Conservation (phyloP, 2,888 invertebrate species). For the Callyntrura guangdongensis region DNA sequence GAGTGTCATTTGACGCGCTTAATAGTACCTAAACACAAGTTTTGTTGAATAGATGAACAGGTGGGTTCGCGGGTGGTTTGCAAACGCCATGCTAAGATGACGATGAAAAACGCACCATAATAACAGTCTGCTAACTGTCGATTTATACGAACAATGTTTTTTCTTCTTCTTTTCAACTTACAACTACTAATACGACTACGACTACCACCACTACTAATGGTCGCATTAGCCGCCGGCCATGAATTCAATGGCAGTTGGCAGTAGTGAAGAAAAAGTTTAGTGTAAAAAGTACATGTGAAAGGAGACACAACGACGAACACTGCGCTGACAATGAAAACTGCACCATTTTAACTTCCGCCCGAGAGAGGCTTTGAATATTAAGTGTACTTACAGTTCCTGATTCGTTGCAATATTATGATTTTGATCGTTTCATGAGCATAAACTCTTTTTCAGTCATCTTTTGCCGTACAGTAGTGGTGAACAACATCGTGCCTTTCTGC, state of each 20-base stretch:
- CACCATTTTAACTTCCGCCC: conserved; percentile 64
- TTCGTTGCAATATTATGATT: conserved; percentile 15
- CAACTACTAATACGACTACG: background rate
- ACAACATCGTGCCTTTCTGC: background rate
- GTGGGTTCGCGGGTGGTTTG: conserved; percentile 48
- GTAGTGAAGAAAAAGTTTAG: conserved; percentile 24
- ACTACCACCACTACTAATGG: background rate
- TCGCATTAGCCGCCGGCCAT: conserved; percentile 54
- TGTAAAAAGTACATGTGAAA: conserved; percentile 38
- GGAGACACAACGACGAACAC: background rate
- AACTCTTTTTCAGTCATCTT: conserved; percentile 39
- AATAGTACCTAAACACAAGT: conserved; percentile 1
- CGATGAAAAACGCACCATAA: conserved; percentile 39
- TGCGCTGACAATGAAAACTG: conserved; percentile 60
- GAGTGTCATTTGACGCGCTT: conserved; percentile 51
- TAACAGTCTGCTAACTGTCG: conserved; percentile 63
- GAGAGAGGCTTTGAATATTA: conserved; percentile 53
- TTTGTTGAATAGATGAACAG: conserved; percentile 34
- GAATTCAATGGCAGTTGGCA: conserved; percentile 26
- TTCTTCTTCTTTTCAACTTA: background rate
- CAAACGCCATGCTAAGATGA: conserved; percentile 51
- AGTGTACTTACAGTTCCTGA: conserved; percentile 26
- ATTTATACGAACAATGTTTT: conserved; percentile 41
- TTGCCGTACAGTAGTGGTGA: background rate
- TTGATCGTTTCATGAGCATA: conserved; percentile 41